Evolutionary conservation across 2,113 vertebrate genomes (phyloP).

Genomic region (Pipra filicauda): DNA sequence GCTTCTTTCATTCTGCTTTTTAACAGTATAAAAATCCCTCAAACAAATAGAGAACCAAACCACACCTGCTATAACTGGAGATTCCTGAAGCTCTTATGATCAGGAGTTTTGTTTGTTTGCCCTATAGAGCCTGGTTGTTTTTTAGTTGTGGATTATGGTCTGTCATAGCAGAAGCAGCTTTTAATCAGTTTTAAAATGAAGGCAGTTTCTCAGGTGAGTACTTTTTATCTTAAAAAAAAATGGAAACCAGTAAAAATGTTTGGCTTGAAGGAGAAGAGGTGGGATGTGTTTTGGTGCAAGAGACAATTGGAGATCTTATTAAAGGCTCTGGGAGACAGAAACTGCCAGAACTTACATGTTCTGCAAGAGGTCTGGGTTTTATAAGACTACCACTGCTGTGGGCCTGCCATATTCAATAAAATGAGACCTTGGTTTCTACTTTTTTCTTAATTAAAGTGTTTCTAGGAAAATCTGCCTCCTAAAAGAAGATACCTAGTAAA

Average conservation of each 20-base stretch:
- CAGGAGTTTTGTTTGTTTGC: background rate
- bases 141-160: background rate
- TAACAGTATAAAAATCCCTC: accelerated
- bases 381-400: background rate
- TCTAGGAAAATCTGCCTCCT: background rate
- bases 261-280: background rate
- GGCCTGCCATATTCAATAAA: background rate
- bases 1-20: background rate
- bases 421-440: background rate
- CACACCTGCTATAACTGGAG: background rate
- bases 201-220: background rate
- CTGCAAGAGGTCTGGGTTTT: background rate
- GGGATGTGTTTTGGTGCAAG: background rate
- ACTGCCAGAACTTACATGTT: background rate
- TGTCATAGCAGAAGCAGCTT: background rate
- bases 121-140: background rate
- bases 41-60: background rate
- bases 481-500: background rate
- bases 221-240: background rate
- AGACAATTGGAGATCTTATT: background rate
- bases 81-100: background rate
- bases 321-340: background rate
- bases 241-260: background rate
- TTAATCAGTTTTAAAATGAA: background rate
- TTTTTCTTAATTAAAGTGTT: background rate